These are phyloP conservation scores for Bubalus kerabau DNA, from an alignment of 2,113 vertebrate species.

Conservation along the genomic window DNA sequence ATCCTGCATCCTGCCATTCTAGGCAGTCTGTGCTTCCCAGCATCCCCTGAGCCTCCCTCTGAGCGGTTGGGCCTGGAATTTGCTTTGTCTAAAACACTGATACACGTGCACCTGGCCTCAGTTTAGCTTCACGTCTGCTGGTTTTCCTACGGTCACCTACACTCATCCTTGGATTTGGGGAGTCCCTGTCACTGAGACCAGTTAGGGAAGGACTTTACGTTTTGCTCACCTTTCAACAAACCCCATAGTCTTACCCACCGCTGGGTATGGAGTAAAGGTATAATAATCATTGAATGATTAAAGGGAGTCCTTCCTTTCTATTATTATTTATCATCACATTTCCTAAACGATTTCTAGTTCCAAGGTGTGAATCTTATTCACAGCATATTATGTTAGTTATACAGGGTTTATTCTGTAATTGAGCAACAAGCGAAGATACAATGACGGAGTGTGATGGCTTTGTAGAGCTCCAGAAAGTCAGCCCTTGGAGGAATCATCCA, in stretches of 20 bases:
- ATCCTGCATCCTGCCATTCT: rapidly evolving
- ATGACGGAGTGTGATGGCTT: background rate
- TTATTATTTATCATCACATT: background rate
- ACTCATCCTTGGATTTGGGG: background rate
- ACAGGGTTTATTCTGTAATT: background rate
- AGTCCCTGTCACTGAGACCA: background rate
- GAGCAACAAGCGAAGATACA: background rate
- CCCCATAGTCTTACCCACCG: background rate
- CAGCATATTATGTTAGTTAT: background rate
- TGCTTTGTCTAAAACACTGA: background rate
- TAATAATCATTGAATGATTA: background rate
- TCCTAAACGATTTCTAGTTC: background rate
- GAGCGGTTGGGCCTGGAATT: background rate
- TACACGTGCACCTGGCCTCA: background rate
- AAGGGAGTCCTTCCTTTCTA: background rate
- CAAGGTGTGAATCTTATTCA: background rate
- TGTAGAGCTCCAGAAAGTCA: background rate
- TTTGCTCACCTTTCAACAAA: background rate
- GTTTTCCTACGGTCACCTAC: background rate
- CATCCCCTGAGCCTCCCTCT: background rate
- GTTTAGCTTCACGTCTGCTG: background rate
- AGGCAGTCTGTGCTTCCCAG: background rate
- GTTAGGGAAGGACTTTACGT: background rate
- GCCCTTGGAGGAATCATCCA: background rate
- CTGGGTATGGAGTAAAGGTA: background rate